Percentiles rank a stretch among this genome's conserved stretches.
These are phyloP conservation scores for Enteromius viviparus DNA, from an alignment of 2,797 vertebrate genomes.

Conservation along the genomic window DNA sequence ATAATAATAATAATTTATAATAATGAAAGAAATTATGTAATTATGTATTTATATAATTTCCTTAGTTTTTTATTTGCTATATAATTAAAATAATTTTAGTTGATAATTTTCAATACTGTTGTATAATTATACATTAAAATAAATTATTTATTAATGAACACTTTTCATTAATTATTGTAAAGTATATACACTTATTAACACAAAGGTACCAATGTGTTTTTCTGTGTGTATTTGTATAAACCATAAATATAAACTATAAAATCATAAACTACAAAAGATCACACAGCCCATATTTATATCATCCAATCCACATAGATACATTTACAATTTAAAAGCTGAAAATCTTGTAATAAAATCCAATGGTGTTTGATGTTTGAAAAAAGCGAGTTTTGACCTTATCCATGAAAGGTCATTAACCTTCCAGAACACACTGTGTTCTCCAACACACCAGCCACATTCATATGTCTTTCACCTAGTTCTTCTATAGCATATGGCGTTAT, in stretches of 20 bases:
- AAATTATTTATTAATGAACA: neutral
- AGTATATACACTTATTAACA: neutral
- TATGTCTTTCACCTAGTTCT: conserved; percentile 51
- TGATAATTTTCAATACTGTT: neutral
- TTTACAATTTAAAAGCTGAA: neutral
- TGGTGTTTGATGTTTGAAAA: no score
- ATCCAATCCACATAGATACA: neutral
- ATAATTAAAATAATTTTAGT: neutral
- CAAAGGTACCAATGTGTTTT: neutral
- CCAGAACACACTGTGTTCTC: neutral
- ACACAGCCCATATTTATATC: neutral
- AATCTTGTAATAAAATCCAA: neutral
- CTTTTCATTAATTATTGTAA: neutral
- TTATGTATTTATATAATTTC: neutral
- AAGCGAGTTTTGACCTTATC: neutral
- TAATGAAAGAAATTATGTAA: no score
- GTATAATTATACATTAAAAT: neutral
- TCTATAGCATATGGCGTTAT: conserved; percentile 80
- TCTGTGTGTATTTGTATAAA: neutral
- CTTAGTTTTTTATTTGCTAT: neutral
- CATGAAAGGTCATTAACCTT: neutral
- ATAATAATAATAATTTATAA: neutral
- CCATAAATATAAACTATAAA: neutral
- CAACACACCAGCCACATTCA: conserved; percentile 55
- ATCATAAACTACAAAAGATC: neutral